Percentiles rank a stretch among this genome's conserved stretches.
Conservation (phyloP, 2,113 vertebrate species). For the Lipotes vexillifer region DNA sequence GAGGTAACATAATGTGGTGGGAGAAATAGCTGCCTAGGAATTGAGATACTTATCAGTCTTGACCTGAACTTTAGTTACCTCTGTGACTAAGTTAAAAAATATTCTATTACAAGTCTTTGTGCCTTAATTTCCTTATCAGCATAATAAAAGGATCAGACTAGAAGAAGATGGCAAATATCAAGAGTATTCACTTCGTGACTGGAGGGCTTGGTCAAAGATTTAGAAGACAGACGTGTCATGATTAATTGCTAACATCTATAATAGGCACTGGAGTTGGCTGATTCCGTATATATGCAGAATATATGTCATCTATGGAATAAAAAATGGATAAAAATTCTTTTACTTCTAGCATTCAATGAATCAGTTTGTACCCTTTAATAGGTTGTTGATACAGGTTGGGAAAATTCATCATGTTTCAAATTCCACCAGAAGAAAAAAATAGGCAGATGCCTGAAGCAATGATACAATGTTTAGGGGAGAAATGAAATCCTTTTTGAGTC, state of each 20-base stretch:
- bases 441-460: neutral
- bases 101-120: neutral
- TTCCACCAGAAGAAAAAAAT: neutral
- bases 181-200: neutral
- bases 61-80: neutral
- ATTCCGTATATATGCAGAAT: neutral
- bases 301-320: neutral
- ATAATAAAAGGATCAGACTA: neutral
- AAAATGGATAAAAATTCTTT: neutral
- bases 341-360: neutral
- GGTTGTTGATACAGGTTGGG: neutral
- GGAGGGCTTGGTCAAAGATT: neutral
- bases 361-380: neutral
- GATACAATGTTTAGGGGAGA: neutral
- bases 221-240: neutral
- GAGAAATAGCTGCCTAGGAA: neutral
- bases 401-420: neutral
- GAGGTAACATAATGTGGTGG: neutral
- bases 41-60: neutral
- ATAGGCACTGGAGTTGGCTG: neutral
- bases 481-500: neutral
- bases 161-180: neutral
- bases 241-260: neutral
- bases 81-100: neutral
- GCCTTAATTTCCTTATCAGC: neutral